Percentiles rank a stretch among this genome's conserved stretches.
phyloP scores from a whole-genome alignment of 2,888 invertebrate species.

The Pandemis cinnamomeana region DNA sequence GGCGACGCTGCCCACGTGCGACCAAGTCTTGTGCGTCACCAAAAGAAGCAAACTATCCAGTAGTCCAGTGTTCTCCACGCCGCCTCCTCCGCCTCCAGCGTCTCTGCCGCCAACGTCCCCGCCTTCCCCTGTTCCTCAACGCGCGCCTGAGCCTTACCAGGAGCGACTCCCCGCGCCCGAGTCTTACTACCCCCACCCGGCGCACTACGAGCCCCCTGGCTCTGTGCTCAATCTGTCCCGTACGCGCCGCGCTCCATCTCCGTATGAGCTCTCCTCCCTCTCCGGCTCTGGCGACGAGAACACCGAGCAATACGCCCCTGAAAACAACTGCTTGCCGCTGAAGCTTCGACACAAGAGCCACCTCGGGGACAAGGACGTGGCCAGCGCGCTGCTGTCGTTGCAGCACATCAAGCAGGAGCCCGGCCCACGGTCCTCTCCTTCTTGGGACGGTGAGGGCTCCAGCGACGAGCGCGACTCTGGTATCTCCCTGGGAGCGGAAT shows the following conservation, averaged over 20 bases:
- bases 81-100: conserved; percentile 77
- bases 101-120: conserved; percentile 80
- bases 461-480: conserved; percentile 96
- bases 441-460: conserved; percentile 95
- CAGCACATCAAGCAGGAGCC: conserved; percentile 95
- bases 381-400: conserved; percentile 91
- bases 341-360: conserved; percentile 96
- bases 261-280: conserved; percentile 92
- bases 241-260: conserved; percentile 87
- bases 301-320: conserved; percentile 83
- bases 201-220: conserved; percentile 85
- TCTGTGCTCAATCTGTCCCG: conserved; percentile 90
- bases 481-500: conserved; percentile 91
- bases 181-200: conserved; percentile 80
- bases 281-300: conserved; percentile 85
- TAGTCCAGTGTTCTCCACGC: conserved; percentile 83
- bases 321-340: conserved; percentile 92
- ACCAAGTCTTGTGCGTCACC: conserved; percentile 92
- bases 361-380: conserved; percentile 94
- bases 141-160: conserved; percentile 81
- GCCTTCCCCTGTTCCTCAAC: conserved; percentile 81
- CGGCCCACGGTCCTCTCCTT: conserved; percentile 90
- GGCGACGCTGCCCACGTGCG: conserved; percentile 92
- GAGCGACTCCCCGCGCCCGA: conserved; percentile 78
- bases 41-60: conserved; percentile 86